Conservation (phyloP, 2,797 vertebrate species). For the Chaetophractus vellerosus region DNA sequence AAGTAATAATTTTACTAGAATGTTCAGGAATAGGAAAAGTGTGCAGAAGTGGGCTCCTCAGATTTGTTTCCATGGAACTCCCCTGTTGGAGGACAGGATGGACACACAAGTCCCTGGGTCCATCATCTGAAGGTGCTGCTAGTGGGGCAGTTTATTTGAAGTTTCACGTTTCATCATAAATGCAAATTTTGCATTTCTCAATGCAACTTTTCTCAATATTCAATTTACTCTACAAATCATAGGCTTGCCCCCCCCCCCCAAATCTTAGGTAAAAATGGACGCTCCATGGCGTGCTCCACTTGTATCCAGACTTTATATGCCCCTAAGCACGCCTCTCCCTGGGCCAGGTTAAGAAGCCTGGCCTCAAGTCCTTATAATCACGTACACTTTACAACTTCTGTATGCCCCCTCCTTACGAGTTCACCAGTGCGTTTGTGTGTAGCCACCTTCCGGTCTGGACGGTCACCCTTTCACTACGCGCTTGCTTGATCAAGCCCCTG, state of each 20-base stretch:
- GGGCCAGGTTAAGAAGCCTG: background rate
- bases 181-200: background rate
- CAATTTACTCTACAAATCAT: background rate
- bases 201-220: background rate
- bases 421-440: background rate
- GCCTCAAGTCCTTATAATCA: background rate
- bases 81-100: too few species aligned
- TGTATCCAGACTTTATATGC: background rate
- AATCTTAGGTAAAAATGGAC: background rate
- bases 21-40: background rate
- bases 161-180: background rate
- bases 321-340: background rate
- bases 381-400: background rate
- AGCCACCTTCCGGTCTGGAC: background rate
- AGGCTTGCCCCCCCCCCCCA: background rate
- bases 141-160: background rate
- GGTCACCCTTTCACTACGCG: background rate
- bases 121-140: background rate
- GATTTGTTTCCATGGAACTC: background rate
- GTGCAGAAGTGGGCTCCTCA: background rate
- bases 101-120: rapidly evolving
- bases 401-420: background rate
- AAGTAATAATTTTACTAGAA: background rate
- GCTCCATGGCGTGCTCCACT: rapidly evolving
- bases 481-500: rapidly evolving